Evolutionary conservation across 2,888 invertebrate species (phyloP).

Genomic region (Xestobium rufovillosum): DNA sequence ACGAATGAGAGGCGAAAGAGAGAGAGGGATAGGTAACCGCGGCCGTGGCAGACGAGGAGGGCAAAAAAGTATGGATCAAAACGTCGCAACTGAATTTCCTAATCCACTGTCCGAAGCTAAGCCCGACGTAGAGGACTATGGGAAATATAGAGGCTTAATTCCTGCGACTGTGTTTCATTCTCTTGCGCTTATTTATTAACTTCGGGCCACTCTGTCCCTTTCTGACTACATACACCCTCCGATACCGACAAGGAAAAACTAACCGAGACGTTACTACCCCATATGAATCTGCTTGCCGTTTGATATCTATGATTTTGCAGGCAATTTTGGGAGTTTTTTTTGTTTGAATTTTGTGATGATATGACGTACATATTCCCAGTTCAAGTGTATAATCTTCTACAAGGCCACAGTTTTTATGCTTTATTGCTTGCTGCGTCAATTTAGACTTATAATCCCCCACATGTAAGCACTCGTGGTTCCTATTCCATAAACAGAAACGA

Average conservation of each 20-base stretch:
- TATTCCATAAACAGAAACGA: too few relatives aligned
- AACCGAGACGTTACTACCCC: constrained; percentile 8
- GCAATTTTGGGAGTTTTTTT: constrained; percentile 26
- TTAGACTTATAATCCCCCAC: too few relatives aligned
- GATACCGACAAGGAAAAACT: constrained; percentile 2
- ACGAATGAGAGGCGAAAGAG: constrained; percentile 29
- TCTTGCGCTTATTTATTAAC: constrained; percentile 33
- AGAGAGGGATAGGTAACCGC: constrained; percentile 19
- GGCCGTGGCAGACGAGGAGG: constrained; percentile 27
- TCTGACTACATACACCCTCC: not conserved
- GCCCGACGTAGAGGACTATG: constrained; percentile 35
- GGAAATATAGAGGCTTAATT: constrained; percentile 38
- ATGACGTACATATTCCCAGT: not conserved
- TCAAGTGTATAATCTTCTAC: not conserved
- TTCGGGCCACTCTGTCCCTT: constrained; percentile 6
- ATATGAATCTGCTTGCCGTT: constrained; percentile 20
- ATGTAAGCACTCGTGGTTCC: too few relatives aligned
- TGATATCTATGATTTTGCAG: constrained; percentile 34
- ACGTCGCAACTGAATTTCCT: constrained; percentile 39
- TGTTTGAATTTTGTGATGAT: constrained; percentile 1
- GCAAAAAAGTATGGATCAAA: constrained; percentile 36
- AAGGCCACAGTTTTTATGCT: too few relatives aligned
- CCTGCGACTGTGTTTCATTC: constrained; percentile 31
- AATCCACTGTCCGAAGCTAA: constrained; percentile 40
- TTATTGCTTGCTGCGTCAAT: too few relatives aligned